Evolutionary conservation across 2,113 vertebrate genomes (phyloP), one percentile per base, ranked within the genome.

Genomic region (Megaptera novaeangliae): DNA sequence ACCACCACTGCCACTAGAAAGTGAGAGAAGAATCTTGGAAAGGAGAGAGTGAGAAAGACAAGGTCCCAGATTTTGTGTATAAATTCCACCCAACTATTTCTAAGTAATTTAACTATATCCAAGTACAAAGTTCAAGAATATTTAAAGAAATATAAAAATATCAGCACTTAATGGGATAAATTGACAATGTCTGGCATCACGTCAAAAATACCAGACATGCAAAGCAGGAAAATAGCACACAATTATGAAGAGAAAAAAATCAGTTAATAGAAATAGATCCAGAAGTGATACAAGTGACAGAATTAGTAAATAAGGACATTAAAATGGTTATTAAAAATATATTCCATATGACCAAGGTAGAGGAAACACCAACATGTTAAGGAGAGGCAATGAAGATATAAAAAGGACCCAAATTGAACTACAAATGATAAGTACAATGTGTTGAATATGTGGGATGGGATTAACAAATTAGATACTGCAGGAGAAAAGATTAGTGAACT

Each of bases 121-220:
- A 77, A 66, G 8, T 49, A 86, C 63, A 96, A 80, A 87, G 49
- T 25, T 95, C 78, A 94, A 95, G 64, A 92, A 72, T 84, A 94
- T 69, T 86, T 93, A 92, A 81, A 91, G 66, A 81, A 93, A 89
- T n/a, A 86, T 61, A 88, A 64, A 96, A 94, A 81, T 69, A 74
- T 52, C 80, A 96, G 21, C 25, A n/a, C 57, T 29, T 52, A 89
- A 68, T 49, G 12, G 92, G 68, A 82, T 49, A 94, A 94, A 94
- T 63, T 64, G 57, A 66, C 59, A 66, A 55, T 49, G 18, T 80
- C 49, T 89, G 20, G 13, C 49, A 95, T 74, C 17, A 1, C 82
- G 23, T 82, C 17, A 94, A 92, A 93, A 91, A 86, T 69, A 88
- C 8, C 68, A 87, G 69, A 77, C 17, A 78, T 49, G 12, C 20